These are phyloP conservation scores for Channa argus DNA, from an alignment of 2,113 vertebrate genomes.

Conservation along the genomic window DNA sequence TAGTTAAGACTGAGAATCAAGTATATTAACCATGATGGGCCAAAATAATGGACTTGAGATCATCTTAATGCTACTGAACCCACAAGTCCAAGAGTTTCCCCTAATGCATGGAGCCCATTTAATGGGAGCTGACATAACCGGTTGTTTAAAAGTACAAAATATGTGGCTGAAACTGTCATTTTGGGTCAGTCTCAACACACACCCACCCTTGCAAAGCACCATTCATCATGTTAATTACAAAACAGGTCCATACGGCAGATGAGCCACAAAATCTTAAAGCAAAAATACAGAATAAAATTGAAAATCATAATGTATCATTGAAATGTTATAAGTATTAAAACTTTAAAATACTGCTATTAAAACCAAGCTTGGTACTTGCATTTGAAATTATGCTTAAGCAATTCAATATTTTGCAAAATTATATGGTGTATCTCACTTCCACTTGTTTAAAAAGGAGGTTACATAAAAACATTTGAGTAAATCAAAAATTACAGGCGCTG, in stretches of 20 bases:
- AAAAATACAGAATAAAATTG: slow-evolving; percentile 28
- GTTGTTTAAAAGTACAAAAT: slow-evolving; percentile 30
- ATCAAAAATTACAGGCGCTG: slow-evolving; percentile 31
- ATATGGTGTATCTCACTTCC: not conserved
- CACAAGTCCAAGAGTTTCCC: not conserved
- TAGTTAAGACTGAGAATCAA: slow-evolving; percentile 62
- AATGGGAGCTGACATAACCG: not conserved
- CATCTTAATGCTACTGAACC: slow-evolving; percentile 20
- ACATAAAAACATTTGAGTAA: slow-evolving; percentile 7
- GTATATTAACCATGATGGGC: slow-evolving; percentile 3
- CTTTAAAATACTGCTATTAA: slow-evolving; percentile 69
- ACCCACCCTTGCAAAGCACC: slow-evolving; percentile 35
- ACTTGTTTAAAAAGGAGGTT: slow-evolving; percentile 1
- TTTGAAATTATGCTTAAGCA: slow-evolving; percentile 7
- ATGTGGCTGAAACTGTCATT: slow-evolving; percentile 3
- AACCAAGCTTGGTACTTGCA: slow-evolving; percentile 32
- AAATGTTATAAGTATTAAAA: slow-evolving; percentile 11
- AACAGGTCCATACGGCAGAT: slow-evolving; percentile 2
- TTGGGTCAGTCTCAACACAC: slow-evolving; percentile 1
- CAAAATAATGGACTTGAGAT: not conserved
- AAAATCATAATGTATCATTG: slow-evolving; percentile 28
- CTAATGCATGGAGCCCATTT: slow-evolving; percentile 24
- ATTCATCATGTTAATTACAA: slow-evolving; percentile 33
- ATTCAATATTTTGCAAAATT: slow-evolving; percentile 4
- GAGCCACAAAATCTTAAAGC: slow-evolving; percentile 12